Evolutionary conservation across 2,888 invertebrate species (phyloP).

Genomic region (Dynastes hyllus): DNA sequence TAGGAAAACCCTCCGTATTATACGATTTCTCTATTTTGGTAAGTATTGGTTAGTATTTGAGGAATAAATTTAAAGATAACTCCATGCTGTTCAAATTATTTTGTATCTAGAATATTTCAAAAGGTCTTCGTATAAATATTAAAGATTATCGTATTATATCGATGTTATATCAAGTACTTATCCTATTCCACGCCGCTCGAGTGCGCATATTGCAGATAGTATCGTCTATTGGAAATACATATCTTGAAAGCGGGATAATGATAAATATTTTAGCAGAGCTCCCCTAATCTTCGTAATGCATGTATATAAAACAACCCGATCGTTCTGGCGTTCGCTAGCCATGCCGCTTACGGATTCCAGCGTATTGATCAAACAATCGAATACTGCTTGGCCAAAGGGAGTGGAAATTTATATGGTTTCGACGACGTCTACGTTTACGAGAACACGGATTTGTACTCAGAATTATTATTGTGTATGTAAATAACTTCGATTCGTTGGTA

Average conservation of each 20-base stretch:
- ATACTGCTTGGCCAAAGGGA: conserved; percentile 20
- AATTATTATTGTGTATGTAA: conserved; percentile 23
- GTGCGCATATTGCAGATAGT: not conserved
- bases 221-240: conserved; percentile 1
- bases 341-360: not conserved
- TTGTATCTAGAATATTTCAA: no score
- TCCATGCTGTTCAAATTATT: no score
- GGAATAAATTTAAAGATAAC: no score
- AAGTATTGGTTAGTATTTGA: no score
- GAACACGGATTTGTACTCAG: conserved; percentile 18
- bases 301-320: conserved; percentile 1
- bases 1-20: no score
- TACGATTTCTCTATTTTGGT: no score
- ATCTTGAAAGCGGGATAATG: not conserved
- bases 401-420: conserved; percentile 25
- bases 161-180: no score
- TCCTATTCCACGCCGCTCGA: not conserved
- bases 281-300: conserved; percentile 8
- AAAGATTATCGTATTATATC: no score
- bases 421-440: conserved; percentile 10
- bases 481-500: not conserved
- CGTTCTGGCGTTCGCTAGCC: not conserved
- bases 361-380: conserved; percentile 33
- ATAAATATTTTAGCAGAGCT: conserved; percentile 21
- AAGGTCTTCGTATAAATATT: no score